Conservation (phyloP, 1,140 invertebrate genomes). For the Halyomorpha halys region DNA sequence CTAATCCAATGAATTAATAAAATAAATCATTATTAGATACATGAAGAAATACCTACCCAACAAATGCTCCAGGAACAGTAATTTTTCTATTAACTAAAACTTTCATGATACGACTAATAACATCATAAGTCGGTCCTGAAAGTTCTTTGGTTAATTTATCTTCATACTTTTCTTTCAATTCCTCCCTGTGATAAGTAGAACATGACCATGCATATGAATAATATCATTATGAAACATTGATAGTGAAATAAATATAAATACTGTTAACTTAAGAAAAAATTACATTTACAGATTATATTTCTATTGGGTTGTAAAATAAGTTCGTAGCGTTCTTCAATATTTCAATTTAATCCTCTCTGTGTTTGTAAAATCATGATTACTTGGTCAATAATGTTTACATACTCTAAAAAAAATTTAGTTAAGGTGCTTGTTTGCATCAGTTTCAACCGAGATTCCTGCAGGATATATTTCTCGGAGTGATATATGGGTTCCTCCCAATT, state of each 20-base stretch:
- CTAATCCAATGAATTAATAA: neutral
- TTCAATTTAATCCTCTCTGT: no score
- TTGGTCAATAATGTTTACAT: no score
- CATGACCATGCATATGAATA: neutral
- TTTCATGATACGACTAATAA: conserved; percentile 93
- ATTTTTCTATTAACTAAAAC: conserved; percentile 89
- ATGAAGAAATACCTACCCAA: conserved; percentile 50
- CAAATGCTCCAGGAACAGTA: conserved; percentile 85
- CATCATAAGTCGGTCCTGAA: conserved; percentile 87
- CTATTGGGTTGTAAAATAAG: no score
- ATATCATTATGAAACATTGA: conserved; percentile 29
- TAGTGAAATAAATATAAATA: conserved; percentile 19
- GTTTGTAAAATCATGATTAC: no score
- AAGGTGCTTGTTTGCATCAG: no score
- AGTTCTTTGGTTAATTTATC: conserved; percentile 86
- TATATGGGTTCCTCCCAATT: no score
- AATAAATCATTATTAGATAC: no score
- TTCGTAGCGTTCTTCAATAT: no score
- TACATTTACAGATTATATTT: no score
- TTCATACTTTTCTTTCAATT: conserved; percentile 89
- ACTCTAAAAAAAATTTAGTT: no score
- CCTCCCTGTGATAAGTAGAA: conserved; percentile 50
- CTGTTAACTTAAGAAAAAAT: neutral
- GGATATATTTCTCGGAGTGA: no score
- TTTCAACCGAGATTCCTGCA: no score